Evolutionary conservation across 1,140 invertebrate genomes (phyloP), one percentile per base, ranked within the genome.

Genomic region (Solen grandis): DNA sequence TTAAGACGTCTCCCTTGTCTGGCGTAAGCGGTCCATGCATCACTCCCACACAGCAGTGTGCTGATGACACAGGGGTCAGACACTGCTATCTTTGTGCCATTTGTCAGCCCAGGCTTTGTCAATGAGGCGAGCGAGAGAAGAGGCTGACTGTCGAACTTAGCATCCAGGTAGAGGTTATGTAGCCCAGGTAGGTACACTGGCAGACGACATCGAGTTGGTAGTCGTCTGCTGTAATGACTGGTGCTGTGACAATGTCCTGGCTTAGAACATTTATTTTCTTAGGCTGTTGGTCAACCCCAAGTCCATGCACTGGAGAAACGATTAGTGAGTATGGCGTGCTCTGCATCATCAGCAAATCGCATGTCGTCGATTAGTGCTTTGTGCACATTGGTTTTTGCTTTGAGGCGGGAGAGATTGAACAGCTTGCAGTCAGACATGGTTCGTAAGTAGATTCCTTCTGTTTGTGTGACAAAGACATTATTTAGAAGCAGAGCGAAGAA

Each of bases 341-440:
- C 84, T 36, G 82, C 82, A 60, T 84, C 77, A 68, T 85, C 72
- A 33, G 77, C 70, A 66, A 82, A 85, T 19, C 84, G 78, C 82
- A 85, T 69, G 19, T 85, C 84, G 50, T 72, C 66, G 73, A 85
- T 57, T 41, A 85, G 82, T 16, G 78, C 77, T n/a, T 60, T 13
- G 16, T 25, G 27, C 14, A 73, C 68, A 19, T 84, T 84, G 36
- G 70, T 77, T 52, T 82, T 78, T 14, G 84, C 84, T 22, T 52
- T 31, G 14, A 76, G 63, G 22, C 59, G 35, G 46, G 75, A 41
- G 8, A 77, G 57, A 74, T 70, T 82, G 77, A 70, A 82, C 1
- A 82, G 72, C 36, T 54, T 81, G n/a, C 82, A 77, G 72, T 84
- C 82, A 5, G 68, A 63, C 35, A 69, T 72, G 38, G 84, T 85